phyloP scores from a whole-genome alignment of 2,888 invertebrate species.

The Drosophila paramelanica region DNA sequence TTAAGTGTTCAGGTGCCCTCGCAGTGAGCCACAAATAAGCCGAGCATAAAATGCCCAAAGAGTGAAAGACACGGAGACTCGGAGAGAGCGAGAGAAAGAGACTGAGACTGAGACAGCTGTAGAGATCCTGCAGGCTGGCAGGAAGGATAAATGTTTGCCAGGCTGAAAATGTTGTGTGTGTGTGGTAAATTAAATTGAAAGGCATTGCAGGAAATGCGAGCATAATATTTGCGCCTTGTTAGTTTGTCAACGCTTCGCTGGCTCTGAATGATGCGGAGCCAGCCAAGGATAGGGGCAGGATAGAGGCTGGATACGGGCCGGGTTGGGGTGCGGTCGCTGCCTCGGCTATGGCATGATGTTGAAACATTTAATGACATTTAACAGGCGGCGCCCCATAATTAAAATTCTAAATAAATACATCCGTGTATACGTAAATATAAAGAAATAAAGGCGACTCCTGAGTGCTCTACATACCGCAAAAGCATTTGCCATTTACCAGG shows the following conservation, averaged over 20 bases:
- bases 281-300: constrained; percentile 2
- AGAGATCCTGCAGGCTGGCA: constrained; percentile 28
- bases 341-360: constrained; percentile 28
- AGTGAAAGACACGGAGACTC: background rate
- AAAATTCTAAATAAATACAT: constrained; percentile 66
- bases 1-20: constrained; percentile 21
- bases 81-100: background rate
- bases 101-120: constrained; percentile 2
- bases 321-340: too few relatives aligned
- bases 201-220: constrained; percentile 66
- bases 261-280: constrained; percentile 61
- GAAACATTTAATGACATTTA: constrained; percentile 78
- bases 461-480: constrained; percentile 41
- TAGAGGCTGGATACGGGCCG: background rate
- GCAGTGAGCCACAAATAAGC: constrained; percentile 64
- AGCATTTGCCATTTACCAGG: constrained; percentile 33
- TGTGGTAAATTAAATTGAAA: constrained; percentile 77
- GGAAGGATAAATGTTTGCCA: constrained; percentile 41
- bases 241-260: constrained; percentile 73
- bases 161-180: constrained; percentile 50
- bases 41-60: constrained; percentile 72
- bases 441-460: constrained; percentile 23
- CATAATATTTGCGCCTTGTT: constrained; percentile 79
- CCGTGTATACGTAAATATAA: constrained; percentile 36
- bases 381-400: constrained; percentile 69